Evolutionary conservation across 2,113 vertebrate species (phyloP).

Genomic region (Ramphastos sulfuratus): DNA sequence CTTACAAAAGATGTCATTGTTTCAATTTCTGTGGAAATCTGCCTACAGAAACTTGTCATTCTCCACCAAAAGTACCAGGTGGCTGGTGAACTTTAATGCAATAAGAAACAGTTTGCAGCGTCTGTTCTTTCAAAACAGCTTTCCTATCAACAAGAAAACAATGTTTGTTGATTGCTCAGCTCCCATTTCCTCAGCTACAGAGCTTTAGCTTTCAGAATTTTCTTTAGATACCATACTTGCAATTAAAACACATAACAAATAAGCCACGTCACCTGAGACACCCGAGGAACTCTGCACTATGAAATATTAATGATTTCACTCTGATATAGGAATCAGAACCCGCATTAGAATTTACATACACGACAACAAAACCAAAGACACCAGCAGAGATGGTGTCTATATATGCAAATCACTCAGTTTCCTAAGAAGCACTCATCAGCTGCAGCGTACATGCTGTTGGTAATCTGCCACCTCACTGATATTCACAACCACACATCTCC

Average conservation of each 20-base stretch:
- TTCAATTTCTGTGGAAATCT: not conserved
- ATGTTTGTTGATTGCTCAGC: slow-evolving; percentile 6
- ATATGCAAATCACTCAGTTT: not conserved
- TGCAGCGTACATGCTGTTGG: not conserved
- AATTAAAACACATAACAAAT: slow-evolving; percentile 4
- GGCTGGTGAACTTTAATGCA: slow-evolving; percentile 19
- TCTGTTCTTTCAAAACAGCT: slow-evolving; percentile 45
- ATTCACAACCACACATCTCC: not conserved
- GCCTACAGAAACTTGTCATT: not conserved
- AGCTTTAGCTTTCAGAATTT: not conserved
- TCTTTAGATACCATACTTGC: not conserved
- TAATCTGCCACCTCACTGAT: not conserved
- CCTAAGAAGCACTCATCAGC: not conserved
- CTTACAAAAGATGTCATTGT: not conserved
- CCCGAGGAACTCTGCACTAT: not conserved
- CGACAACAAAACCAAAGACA: not conserved
- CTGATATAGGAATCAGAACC: not conserved
- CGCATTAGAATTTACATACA: not conserved
- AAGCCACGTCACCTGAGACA: not conserved
- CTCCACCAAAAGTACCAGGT: not conserved
- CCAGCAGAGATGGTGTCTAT: not conserved
- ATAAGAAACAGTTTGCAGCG: not conserved
- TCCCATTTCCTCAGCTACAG: not conserved
- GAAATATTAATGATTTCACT: slow-evolving; percentile 1
- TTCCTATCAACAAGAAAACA: slow-evolving; percentile 11